phyloP scores from a whole-genome alignment of 1,140 invertebrate genomes.

The Platyscapa corneri region DNA sequence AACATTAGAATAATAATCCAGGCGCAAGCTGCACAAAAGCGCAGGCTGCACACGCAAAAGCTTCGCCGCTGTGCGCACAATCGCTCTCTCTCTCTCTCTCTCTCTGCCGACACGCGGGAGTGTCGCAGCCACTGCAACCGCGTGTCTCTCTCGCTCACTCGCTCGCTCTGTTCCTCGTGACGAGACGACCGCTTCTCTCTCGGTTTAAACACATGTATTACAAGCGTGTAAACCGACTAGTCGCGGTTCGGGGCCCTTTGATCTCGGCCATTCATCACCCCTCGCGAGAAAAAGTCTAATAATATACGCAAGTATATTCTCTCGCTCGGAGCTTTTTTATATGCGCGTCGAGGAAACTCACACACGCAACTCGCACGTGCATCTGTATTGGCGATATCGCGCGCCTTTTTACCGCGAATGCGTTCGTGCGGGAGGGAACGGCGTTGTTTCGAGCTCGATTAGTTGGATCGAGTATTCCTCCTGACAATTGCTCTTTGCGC shows the following conservation, averaged over 20 bases:
- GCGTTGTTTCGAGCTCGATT: neutral
- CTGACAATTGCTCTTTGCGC: neutral
- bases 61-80: neutral
- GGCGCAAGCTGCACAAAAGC: neutral
- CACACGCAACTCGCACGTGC: neutral
- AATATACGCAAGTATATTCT: slow-evolving; percentile 59
- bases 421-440: neutral
- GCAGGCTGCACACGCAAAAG: neutral
- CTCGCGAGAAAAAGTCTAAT: slow-evolving; percentile 72
- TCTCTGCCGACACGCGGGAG: neutral
- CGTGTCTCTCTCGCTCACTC: neutral
- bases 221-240: slow-evolving; percentile 73
- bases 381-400: slow-evolving; percentile 1
- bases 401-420: neutral
- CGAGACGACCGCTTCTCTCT: slow-evolving; percentile 16
- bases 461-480: neutral
- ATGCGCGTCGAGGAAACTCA: neutral
- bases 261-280: slow-evolving; percentile 72
- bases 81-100: neutral
- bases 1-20: neutral
- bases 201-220: slow-evolving; percentile 70
- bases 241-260: slow-evolving; percentile 67
- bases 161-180: neutral
- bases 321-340: slow-evolving; percentile 16
- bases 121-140: slow-evolving; percentile 9